Evolutionary conservation across 1,140 invertebrate genomes (phyloP), one percentile per base, ranked within the genome.

Genomic region (Orius insidiosus): DNA sequence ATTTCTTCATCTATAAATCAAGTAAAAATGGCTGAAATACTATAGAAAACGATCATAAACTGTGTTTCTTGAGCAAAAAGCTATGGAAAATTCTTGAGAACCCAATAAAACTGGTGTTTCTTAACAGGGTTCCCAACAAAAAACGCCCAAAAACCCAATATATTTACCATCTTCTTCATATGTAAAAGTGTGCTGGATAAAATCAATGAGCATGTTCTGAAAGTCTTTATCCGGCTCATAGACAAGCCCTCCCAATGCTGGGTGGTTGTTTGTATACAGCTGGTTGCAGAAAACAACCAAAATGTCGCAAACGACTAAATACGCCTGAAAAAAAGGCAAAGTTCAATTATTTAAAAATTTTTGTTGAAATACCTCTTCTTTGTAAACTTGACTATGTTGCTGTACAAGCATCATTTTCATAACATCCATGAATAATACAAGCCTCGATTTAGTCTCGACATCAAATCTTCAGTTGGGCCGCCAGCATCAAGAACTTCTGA

Each of bases 231-330:
- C 85, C 5, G 90, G 78, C 60, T 85, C 76, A 61, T 82, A 90
- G 45, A 88, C 75, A 16, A 96, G 68, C 46, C 76, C 71, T 42
- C 75, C 71, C 48, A 81, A 64, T 50, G 55, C 57, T 37, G 57
- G 40, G 54, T 78, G 71, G 24, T 67, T 63, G 59, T 70, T 72
- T 34, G 65, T 58, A 47, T 68, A 67, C 43, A 95, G 60, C 56
- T 94, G 84, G 60, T 84, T 81, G 53, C 88, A 92, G 67, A 97
- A 98, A 43, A 94, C 71, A n/a, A 98, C 80, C 19, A 98, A 65
- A 49, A 93, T 65, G 67, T 99, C 95, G 64, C 93, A 98, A 34
- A 98, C 78, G 9, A 84, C 85, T 32, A 87, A 77, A 62, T 92
- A 98, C 0, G 89, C 87, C 78, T 86, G 58, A 24, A 64, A 62